These are phyloP conservation scores for Pollenia angustigena DNA, from an alignment of 2,888 invertebrate species.

Conservation along the genomic window DNA sequence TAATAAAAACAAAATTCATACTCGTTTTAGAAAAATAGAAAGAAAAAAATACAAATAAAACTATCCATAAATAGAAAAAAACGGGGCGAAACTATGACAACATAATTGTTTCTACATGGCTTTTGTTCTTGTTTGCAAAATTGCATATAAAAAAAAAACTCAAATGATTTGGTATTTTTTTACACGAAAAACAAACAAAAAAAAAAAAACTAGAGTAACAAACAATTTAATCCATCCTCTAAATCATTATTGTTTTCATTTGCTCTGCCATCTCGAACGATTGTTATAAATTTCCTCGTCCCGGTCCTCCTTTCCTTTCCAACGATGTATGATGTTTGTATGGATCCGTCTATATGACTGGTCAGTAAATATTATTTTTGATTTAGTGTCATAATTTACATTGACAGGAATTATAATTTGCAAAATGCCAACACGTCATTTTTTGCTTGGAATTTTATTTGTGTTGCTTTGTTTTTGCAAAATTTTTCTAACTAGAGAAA, in stretches of 20 bases:
- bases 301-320: too few relatives aligned
- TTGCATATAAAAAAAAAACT: constrained; percentile 11
- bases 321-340: background rate
- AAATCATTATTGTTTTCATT: constrained; percentile 53
- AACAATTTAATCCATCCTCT: constrained; percentile 70
- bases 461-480: constrained; percentile 1
- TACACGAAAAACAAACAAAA: constrained; percentile 16
- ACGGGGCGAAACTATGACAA: constrained; percentile 64
- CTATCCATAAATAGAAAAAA: constrained; percentile 32
- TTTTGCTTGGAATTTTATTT: constrained; percentile 24
- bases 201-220: constrained; percentile 54
- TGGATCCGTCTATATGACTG: background rate
- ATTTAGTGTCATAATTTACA: constrained; percentile 73
- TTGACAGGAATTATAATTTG: constrained; percentile 72
- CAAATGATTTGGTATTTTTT: constrained; percentile 47
- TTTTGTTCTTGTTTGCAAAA: constrained; percentile 60
- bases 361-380: constrained; percentile 40
- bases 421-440: constrained; percentile 58
- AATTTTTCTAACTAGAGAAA: constrained; percentile 24
- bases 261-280: constrained; percentile 2
- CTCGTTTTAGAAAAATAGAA: constrained; percentile 5
- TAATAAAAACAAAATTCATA: constrained; percentile 36
- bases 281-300: constrained; percentile 36
- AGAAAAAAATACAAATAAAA: constrained; percentile 21
- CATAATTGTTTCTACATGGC: constrained; percentile 70